Evolutionary conservation across 2,888 invertebrate genomes (phyloP), one percentile per base, ranked within the genome.

Genomic region (Chaitophorus viminalis): DNA sequence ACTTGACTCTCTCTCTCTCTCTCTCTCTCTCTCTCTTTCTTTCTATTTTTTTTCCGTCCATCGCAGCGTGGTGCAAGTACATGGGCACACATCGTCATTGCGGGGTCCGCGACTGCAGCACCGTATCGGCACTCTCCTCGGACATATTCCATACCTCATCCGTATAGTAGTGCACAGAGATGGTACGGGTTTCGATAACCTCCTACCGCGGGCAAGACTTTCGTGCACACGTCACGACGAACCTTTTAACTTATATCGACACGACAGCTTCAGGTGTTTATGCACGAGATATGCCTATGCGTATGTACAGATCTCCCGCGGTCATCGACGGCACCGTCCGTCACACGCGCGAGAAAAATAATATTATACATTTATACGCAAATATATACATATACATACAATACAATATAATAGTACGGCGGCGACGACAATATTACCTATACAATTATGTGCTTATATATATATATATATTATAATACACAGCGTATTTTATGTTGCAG

Each of bases 151-250:
- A n/a, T n/a, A n/a, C n/a, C n/a, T n/a, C n/a, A n/a, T n/a, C n/a
- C n/a, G n/a, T n/a, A n/a, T n/a, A n/a, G n/a, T n/a, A n/a, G n/a
- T n/a, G n/a, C n/a, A n/a, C n/a, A n/a, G 46, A 82, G 82, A 82
- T 82, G 46, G n/a, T 82, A 82, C 68, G 25, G 70, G 52, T 82
- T 82, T 70, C 25, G 82, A 82, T 82, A 82, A 82, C 82, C 70
- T 70, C 70, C 82, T 33, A 52, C 72, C 14, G 68, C 75, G 52
- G 36, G 4, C 29, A 70, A 46, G 68, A 81, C 81, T 39, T 25
- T 68, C 46, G 46, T 81, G 39, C 68, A 6, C 68, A 46, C 81
- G 21, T 46, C 46, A 68, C 81, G 46, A 31, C 31, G 46, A 14
- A 68, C 46, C 4, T 68, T 81, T 68, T 81, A 81, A 25, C 17